Percentiles rank a stretch among this genome's conserved stretches.
phyloP scores from a whole-genome alignment of 2,888 invertebrate genomes.

The Camptogramma bilineatum region DNA sequence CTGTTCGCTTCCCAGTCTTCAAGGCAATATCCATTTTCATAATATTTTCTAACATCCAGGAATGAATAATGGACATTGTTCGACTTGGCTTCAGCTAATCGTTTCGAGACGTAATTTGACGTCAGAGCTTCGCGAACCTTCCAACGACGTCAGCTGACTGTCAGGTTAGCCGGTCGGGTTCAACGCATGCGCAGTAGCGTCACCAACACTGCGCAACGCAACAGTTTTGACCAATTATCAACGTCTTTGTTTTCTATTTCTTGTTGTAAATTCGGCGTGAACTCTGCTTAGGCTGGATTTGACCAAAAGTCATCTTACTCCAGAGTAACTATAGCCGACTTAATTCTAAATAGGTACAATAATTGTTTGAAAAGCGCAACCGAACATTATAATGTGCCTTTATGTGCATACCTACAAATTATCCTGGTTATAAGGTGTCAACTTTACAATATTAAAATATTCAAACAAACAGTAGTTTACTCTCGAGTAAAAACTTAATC shows the following conservation, averaged over 20 bases:
- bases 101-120: slow-evolving; percentile 61
- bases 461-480: no score
- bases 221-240: slow-evolving; percentile 17
- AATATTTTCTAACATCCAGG: slow-evolving; percentile 38
- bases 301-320: no score
- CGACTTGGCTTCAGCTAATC: slow-evolving; percentile 35
- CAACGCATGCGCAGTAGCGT: slow-evolving; percentile 45
- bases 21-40: slow-evolving; percentile 34
- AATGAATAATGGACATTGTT: slow-evolving; percentile 41
- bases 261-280: slow-evolving; percentile 3
- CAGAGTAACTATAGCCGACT: no score
- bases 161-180: slow-evolving; percentile 38
- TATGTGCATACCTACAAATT: no score
- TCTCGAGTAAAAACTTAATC: no score
- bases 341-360: no score
- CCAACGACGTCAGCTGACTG: slow-evolving; percentile 52
- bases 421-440: no score
- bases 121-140: slow-evolving; percentile 66
- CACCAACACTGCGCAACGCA: slow-evolving; percentile 33
- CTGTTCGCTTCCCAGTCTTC: slow-evolving; percentile 17
- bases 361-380: no score
- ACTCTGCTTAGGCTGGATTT: no score
- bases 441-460: no score
- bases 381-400: no score
- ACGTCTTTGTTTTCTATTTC: slow-evolving; percentile 21